Evolutionary conservation across 2,888 invertebrate genomes (phyloP).

Genomic region (Lacanobia wlatinum): DNA sequence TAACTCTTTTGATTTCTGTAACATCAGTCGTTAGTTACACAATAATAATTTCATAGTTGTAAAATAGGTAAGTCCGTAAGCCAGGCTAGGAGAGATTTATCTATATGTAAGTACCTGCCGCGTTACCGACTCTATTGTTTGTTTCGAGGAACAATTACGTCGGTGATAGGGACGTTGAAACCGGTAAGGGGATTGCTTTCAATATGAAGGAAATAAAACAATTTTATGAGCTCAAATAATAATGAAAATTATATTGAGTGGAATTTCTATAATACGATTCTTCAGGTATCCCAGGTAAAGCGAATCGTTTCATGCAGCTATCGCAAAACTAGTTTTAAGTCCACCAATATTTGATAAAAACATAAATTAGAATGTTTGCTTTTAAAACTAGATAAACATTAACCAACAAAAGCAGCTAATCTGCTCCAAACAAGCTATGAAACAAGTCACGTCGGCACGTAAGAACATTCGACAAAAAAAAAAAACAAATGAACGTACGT

Average conservation of each 20-base stretch:
- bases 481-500: constrained; percentile 58
- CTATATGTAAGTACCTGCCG: background rate
- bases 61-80: background rate
- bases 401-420: constrained; percentile 19
- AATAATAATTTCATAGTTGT: background rate
- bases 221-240: constrained; percentile 11
- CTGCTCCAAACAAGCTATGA: constrained; percentile 15
- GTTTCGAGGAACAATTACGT: constrained; percentile 9
- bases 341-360: background rate
- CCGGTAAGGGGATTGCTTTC: constrained; percentile 5
- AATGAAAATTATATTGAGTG: background rate
- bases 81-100: background rate
- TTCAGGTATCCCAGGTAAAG: background rate
- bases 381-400: background rate
- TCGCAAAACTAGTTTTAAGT: background rate
- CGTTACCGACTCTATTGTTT: background rate
- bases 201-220: constrained; percentile 18
- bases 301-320: background rate
- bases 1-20: background rate
- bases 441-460: constrained; percentile 22
- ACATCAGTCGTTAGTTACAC: background rate
- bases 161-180: constrained; percentile 9
- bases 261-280: constrained; percentile 5
- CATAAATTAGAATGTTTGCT: background rate
- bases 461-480: constrained; percentile 14